phyloP scores from a whole-genome alignment of 2,888 invertebrate genomes.

The Tiliacea citrago region DNA sequence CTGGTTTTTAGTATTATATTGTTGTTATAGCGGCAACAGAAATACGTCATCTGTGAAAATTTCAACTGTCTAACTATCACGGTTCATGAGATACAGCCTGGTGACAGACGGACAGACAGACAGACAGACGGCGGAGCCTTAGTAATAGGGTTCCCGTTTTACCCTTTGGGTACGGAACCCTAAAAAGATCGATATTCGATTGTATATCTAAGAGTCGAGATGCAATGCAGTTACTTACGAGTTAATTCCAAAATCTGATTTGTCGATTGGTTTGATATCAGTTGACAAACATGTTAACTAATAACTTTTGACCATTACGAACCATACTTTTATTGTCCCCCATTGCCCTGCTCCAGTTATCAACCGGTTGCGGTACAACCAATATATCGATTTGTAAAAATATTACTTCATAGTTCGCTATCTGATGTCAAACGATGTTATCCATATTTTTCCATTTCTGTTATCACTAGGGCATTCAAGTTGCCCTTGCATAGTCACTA shows the following conservation, averaged over 20 bases:
- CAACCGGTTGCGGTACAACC: neutral
- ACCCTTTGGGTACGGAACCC: no score
- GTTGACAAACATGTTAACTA: neutral
- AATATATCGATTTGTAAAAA: constrained; percentile 20
- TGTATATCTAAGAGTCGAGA: neutral
- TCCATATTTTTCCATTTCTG: constrained; percentile 39
- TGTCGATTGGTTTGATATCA: no score
- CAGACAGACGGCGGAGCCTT: no score
- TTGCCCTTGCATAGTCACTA: constrained; percentile 22
- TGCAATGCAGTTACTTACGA: no score
- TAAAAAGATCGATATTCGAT: neutral
- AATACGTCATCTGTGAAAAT: no score
- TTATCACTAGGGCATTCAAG: constrained; percentile 43
- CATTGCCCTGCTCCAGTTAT: constrained; percentile 7
- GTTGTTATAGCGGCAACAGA: no score
- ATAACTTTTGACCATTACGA: neutral
- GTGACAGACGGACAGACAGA: no score
- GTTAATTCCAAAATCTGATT: neutral
- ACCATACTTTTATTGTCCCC: neutral
- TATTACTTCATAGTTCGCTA: constrained; percentile 30
- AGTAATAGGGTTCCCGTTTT: no score
- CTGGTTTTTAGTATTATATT: no score
- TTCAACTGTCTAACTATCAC: no score
- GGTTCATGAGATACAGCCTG: no score
- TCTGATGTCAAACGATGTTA: constrained; percentile 35